Conservation (phyloP, 2,113 vertebrate genomes). For the Emydocephalus ijimae region DNA sequence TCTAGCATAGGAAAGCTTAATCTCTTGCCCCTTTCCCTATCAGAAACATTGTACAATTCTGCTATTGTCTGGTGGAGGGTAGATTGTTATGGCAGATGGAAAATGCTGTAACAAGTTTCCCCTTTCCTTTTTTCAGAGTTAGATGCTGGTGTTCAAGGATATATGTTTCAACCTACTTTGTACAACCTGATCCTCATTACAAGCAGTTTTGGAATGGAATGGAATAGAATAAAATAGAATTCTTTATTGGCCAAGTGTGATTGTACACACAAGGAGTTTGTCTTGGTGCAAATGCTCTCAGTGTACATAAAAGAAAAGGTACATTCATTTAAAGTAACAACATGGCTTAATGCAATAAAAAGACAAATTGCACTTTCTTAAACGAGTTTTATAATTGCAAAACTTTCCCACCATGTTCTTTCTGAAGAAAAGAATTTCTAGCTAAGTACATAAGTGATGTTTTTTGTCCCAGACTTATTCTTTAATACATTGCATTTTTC, state of each 20-base stretch:
- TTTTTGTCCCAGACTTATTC: not conserved
- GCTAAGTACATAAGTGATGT: conserved; percentile 14
- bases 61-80: conserved; percentile 56
- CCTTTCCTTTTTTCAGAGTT: conserved; percentile 55
- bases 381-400: not conserved
- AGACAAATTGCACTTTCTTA: not conserved
- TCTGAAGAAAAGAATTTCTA: conserved; percentile 9
- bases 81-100: conserved; percentile 65
- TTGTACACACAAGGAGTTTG: too few relatives aligned
- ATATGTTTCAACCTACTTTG: conserved; percentile 18
- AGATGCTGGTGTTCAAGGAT: conserved; percentile 34
- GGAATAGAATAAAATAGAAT: too few relatives aligned
- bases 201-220: conserved; percentile 12
- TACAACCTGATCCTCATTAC: conserved; percentile 47
- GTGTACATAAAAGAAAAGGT: too few relatives aligned
- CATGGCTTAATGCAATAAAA: not conserved
- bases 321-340: not conserved
- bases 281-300: too few relatives aligned
- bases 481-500: not conserved
- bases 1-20: not conserved
- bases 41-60: not conserved
- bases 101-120: conserved; percentile 61
- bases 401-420: not conserved
- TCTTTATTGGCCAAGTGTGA: too few relatives aligned
- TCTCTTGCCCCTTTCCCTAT: not conserved